Conservation (phyloP, 1,140 invertebrate species). For the Uloborus diversus region DNA sequence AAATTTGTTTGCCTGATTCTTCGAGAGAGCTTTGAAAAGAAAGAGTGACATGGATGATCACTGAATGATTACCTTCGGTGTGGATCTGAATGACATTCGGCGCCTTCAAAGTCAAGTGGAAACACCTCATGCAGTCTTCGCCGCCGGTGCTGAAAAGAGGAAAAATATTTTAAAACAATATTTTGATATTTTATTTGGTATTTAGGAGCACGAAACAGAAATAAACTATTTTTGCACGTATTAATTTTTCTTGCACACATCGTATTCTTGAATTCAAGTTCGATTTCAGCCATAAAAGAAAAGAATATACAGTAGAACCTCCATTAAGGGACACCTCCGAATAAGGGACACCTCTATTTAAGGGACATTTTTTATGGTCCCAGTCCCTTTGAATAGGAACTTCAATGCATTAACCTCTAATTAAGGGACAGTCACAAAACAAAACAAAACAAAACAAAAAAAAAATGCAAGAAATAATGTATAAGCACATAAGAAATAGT, state of each 20-base stretch:
- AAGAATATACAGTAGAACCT: not conserved
- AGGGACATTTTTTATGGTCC: too few relatives aligned
- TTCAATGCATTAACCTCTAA: too few relatives aligned
- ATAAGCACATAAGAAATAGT: too few relatives aligned
- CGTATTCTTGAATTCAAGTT: not conserved
- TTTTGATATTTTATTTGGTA: not conserved
- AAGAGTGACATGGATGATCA: not conserved
- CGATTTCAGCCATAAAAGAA: not conserved
- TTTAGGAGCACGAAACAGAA: not conserved
- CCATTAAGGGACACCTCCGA: not conserved
- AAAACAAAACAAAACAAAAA: too few relatives aligned
- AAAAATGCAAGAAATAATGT: too few relatives aligned
- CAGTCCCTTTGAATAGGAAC: too few relatives aligned
- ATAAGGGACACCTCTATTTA: too few relatives aligned
- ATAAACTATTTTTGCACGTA: not conserved
- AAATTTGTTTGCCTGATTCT: not conserved
- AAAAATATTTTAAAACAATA: not conserved
- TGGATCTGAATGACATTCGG: constrained; percentile 73
- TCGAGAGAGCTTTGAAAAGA: not conserved
- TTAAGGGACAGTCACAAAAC: too few relatives aligned
- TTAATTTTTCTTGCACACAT: not conserved
- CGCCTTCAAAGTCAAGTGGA: constrained; percentile 71
- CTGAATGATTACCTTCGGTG: constrained; percentile 65
- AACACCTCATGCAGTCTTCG: constrained; percentile 72
- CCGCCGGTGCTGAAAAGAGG: constrained; percentile 67